Conservation (phyloP, 1,140 invertebrate genomes). For the Rhyzopertha dominica region DNA sequence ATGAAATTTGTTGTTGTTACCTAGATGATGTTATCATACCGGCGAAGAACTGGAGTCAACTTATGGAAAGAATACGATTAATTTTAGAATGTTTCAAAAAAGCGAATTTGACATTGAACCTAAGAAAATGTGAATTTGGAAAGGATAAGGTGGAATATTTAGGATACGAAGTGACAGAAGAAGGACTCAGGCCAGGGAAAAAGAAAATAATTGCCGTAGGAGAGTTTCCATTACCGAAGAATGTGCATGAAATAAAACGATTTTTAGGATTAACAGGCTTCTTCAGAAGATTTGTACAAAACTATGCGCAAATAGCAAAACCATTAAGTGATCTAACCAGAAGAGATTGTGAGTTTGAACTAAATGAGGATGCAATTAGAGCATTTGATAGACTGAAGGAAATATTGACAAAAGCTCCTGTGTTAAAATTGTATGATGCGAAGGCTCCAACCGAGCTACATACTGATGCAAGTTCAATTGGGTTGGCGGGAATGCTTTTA, state of each 20-base stretch:
- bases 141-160: constrained; percentile 11
- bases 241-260: constrained; percentile 26
- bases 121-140: constrained; percentile 14
- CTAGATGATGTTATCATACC: constrained; percentile 28
- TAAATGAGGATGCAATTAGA: background rate
- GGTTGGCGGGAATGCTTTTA: constrained; percentile 31
- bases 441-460: too few relatives aligned
- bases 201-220: constrained; percentile 11
- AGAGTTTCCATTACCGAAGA: constrained; percentile 14
- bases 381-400: constrained; percentile 12
- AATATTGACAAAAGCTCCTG: too few relatives aligned
- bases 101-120: constrained; percentile 8
- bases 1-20: constrained; percentile 28
- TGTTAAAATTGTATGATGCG: too few relatives aligned
- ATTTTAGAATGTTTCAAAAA: constrained; percentile 17
- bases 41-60: constrained; percentile 20
- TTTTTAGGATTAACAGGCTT: constrained; percentile 34
- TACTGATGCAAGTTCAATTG: constrained; percentile 34
- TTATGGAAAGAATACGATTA: constrained; percentile 19
- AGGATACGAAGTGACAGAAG: constrained; percentile 5
- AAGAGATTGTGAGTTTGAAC: constrained; percentile 8
- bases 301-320: constrained; percentile 24
- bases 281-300: constrained; percentile 30
- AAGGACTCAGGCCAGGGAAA: constrained; percentile 11
- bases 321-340: constrained; percentile 17